Base-by-base conservation (phyloP, 1,140 invertebrate species). In the Portunus trituberculatus region DNA sequence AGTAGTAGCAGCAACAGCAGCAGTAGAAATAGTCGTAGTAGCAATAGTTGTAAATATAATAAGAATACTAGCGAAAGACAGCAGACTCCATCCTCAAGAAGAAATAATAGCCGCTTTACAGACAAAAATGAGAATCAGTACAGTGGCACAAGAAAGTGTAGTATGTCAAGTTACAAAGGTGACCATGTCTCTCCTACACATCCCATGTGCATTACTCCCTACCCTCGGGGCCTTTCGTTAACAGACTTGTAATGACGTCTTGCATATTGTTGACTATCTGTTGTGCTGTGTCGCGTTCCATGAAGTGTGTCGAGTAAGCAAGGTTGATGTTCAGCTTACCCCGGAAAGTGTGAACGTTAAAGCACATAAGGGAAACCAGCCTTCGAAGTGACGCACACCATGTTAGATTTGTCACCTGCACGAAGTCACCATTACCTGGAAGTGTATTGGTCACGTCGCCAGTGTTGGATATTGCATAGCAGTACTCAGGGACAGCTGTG, bases 381-480 rank as follows among this genome's bases (percentile, higher is more conserved):
- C 29, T 59, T 14, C 94, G 76, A 0, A 95, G 28, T 0, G 90
- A 20, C 6, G 83, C 59, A 82, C 86, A 86, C 28, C 90, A n/a
- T 2, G 67, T 83, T 14, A 95, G 20, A 6, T 88, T 84, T 4
- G 25, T 25, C 0, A 92, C 89, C 82, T 86, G 45, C 46, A 95
- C 48, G 48, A 28, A 87, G 45, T 92, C 76, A 16, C 94, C 90
- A 4, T 92, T 45, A 8, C 90, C 91, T n/a, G 94, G 28, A n/a
- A 95, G 39, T 48, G 45, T 20, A 20, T 0, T 8, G n/a, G 94
- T 88, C 31, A 95, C 91, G 83, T 95, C 90, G 0, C 46, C 94
- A 28, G 93, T 16, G 48, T 95, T 95, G 32, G 94, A 95, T 20
- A 93, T 45, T 6, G 91, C 87, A 48, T 89, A 95, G 46, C 59